Evolutionary conservation across 2,113 vertebrate genomes (phyloP), one percentile per base, ranked within the genome.

Genomic region (Neogale vison): DNA sequence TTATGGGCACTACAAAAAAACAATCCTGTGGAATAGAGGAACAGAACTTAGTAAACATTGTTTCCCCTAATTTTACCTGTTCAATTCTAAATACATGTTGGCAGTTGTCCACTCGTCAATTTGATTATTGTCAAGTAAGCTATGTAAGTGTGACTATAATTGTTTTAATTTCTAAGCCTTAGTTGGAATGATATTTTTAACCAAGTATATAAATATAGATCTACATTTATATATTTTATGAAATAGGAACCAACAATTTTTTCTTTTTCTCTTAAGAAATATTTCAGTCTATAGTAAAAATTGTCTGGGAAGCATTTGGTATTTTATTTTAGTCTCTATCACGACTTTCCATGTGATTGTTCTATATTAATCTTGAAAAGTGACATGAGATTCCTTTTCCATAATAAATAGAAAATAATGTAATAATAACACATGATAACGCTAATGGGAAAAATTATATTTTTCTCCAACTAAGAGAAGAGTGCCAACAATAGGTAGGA

Each of bases 401-500:
- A 97, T 96, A 98, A 97, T 96, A 98, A 98, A 97, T 79, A 97
- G 97, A 59, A 96, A 97, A 97, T 98, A 98, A 98, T 98, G 97
- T 91, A 98, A 98, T 98, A 98, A 98, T 98, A 95, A 97, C 97
- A 97, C 98, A 95, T 98, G 96, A 93, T 98, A 96, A 87, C 71
- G n/a, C 14, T 97, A 98, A 98, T 24, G 95, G 74, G 97, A 98
- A 97, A 98, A 98, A 96, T 92, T 98, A 96, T 65, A 77, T 97
- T 98, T 95, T 98, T 98, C 98, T 97, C 97, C 96, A 95, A 86
- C 90, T 90, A 94, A 97, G 97, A 97, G 97, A 83, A 97, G 96
- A 98, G 97, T 96, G 95, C 93, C 98, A 98, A 98, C 98, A 99
- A 98, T 98, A 98, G 98, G 98, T 98, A 97, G 97, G 98, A 98